A percentile compares a stretch with the other conserved stretches of the same genome.
Conservation (phyloP, 1,140 invertebrate genomes). For the Doryteuthis pealeii region DNA sequence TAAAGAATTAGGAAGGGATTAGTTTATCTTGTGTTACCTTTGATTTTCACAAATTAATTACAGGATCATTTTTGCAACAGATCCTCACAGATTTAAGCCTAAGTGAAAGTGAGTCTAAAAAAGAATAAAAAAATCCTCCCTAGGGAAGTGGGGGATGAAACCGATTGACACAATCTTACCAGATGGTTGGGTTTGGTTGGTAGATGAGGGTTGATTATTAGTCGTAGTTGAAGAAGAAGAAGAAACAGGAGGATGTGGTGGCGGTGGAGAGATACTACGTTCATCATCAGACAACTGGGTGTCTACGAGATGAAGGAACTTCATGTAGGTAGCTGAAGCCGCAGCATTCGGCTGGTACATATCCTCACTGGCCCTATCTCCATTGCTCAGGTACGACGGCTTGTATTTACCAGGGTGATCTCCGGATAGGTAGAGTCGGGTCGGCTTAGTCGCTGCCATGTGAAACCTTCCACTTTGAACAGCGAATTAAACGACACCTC, state of each 20-base stretch:
- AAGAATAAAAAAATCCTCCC: too few species aligned
- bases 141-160: too few species aligned
- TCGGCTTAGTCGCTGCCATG: not conserved
- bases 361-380: not conserved
- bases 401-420: not conserved
- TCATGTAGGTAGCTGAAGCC: not conserved
- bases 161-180: too few species aligned
- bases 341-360: conserved; percentile 1
- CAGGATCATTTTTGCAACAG: too few species aligned
- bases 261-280: not conserved
- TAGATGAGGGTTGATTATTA: not conserved
- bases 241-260: not conserved
- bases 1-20: too few species aligned
- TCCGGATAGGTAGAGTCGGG: not conserved
- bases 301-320: conserved; percentile 4
- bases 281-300: conserved; percentile 4
- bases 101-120: too few species aligned
- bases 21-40: too few species aligned
- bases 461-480: not conserved
- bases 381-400: conserved; percentile 1
- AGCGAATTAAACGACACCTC: too few species aligned
- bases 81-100: too few species aligned
- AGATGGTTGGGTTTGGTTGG: too few species aligned
- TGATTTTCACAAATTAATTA: too few species aligned
- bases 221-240: not conserved